Base-by-base conservation (phyloP, 2,888 invertebrate genomes). In the Blastobasis adustella region DNA sequence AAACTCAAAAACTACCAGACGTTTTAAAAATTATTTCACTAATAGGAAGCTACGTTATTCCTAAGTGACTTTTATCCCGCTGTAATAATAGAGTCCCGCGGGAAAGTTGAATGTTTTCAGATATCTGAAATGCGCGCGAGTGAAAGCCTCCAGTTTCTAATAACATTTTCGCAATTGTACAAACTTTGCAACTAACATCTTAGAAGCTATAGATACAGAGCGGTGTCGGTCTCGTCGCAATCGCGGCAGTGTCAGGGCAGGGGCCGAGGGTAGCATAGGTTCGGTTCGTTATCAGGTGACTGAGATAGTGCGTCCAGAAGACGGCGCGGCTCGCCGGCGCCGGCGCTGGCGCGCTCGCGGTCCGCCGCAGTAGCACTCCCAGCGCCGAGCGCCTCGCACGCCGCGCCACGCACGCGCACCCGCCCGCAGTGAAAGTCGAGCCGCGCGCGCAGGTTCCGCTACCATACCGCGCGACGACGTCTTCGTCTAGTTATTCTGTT, bases 401-500 rank as follows among this genome's bases (percentile, higher is more conserved):
- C 73, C 57, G 56, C 59, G 64, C 67, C 64, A 76, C 71, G 73
- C 76, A 68, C 72, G 76, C 76, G 71, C 73, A 67, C 50, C 60
- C 60, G 55, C 63, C 51, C 69, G 66, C 73, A 85, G 86, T 86
- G 86, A 86, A 87, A 87, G 84, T 83, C 76, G 86, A 87, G 84
- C 82, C 76, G 79, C 83, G 82, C 76, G 79, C 80, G 77, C 79
- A 79, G 71, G 74, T 80, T 76, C 76, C 78, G 80, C 78, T 75
- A 76, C 73, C 67, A 77, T 79, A 80, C 80, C 79, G 83, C 81
- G 76, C 71, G 72, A 68, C 78, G 70, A 73, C 77, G 72, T 83
- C 82, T 83, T 83, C 84, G 80, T 84, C 82, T 85, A 85, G 83
- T 83, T 85, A 77, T 81, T 80, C 76, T 82, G 80, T 85, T 84